These are phyloP conservation scores for Rhimphoctona megacephalus DNA, from an alignment of 2,888 invertebrate species.

Conservation along the genomic window DNA sequence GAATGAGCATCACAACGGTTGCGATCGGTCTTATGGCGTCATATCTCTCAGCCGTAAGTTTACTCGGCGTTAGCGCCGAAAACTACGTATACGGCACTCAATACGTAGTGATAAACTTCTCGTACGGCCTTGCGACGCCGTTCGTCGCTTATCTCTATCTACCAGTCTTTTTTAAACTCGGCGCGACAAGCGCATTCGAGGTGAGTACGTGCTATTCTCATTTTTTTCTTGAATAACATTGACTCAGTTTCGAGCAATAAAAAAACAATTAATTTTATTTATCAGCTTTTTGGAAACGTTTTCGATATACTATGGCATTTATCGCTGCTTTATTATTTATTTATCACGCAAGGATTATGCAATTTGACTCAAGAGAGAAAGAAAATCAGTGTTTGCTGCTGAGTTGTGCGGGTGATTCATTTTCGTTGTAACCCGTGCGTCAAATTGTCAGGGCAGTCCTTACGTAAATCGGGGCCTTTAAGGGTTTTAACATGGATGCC, in stretches of 20 bases:
- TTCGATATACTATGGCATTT: background rate
- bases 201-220: slow-evolving; percentile 81
- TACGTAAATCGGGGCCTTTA: too few species aligned
- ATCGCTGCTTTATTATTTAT: background rate
- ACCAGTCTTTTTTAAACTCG: slow-evolving; percentile 93
- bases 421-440: background rate
- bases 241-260: background rate
- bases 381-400: background rate
- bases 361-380: background rate
- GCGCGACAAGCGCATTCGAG: slow-evolving; percentile 94
- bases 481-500: too few species aligned
- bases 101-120: slow-evolving; percentile 92
- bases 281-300: too few species aligned
- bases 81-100: slow-evolving; percentile 94
- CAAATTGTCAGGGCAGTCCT: too few species aligned
- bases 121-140: slow-evolving; percentile 93
- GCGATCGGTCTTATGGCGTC: slow-evolving; percentile 96
- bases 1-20: slow-evolving; percentile 92
- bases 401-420: background rate
- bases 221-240: background rate
- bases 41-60: slow-evolving; percentile 95
- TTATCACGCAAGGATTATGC: background rate
- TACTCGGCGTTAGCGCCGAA: slow-evolving; percentile 94
- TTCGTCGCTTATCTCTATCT: slow-evolving; percentile 91
- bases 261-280: background rate